phyloP scores from a whole-genome alignment of 2,797 vertebrate species.

The Amblyraja radiata region DNA sequence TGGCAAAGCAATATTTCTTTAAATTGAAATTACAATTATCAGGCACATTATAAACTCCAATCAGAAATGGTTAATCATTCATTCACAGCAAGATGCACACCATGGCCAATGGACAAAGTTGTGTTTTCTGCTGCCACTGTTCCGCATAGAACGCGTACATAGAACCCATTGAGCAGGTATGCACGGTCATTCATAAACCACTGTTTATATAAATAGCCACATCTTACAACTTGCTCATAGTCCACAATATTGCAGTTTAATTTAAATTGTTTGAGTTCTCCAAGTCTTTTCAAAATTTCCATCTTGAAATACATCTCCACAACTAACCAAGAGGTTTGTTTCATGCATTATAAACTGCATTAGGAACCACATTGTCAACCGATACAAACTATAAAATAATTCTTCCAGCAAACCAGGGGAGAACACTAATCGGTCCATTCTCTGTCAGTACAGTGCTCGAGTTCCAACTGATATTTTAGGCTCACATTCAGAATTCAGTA shows the following conservation, averaged over 20 bases:
- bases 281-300: not conserved
- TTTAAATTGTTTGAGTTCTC: not conserved
- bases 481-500: slow-evolving; percentile 46
- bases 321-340: not conserved
- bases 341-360: not conserved
- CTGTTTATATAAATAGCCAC: not conserved
- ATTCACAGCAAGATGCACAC: not conserved
- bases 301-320: not conserved
- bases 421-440: not conserved
- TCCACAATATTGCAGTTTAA: slow-evolving; percentile 15
- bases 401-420: slow-evolving; percentile 16
- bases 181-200: not conserved
- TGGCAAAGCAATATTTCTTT: not conserved
- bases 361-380: not conserved
- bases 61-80: not conserved
- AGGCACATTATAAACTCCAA: not conserved
- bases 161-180: not conserved
- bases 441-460: not conserved
- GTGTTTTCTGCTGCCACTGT: not conserved
- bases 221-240: not conserved
- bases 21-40: slow-evolving; percentile 17
- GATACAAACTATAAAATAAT: slow-evolving; percentile 15
- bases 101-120: not conserved
- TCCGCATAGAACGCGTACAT: not conserved
- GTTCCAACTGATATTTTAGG: not conserved